Evolutionary conservation across 1,140 invertebrate species (phyloP), one percentile per base, ranked within the genome.

Genomic region (Sogatella furcifera): DNA sequence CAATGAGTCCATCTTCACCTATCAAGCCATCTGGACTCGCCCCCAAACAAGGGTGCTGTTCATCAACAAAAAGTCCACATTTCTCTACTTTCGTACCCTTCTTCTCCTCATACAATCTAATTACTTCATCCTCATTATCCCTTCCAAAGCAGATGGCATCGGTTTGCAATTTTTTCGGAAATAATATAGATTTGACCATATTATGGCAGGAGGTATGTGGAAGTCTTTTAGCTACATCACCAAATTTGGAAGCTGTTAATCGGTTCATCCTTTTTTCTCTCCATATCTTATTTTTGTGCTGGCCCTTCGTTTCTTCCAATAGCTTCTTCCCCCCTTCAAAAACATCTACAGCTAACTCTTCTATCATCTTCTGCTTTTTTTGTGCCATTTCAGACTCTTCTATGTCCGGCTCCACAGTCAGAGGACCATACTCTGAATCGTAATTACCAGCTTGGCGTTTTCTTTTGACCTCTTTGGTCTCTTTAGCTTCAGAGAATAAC

Each of bases 1-100:
- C 53, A 10, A 55, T 9, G 9, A 55, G 14, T n/a, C 53, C 53
- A n/a, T 55, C 24, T 2, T 31, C 24, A 22, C 5, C 15, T 5
- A 55, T 15, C 53, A 55, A n/a, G 5, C 53, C 53, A 31, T 55
- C 53, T 24, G 19, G 15, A 55, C 22, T 38, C 8, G 34, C 34
- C 21, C 15, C 53, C 19, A 22, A 55, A 28, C 13, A 55, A 54
- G 14, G 52, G 52, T 31, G 13, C 15, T 31, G 8, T 55, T 55
- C 53, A 31, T 13, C 5, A 24, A 55, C 53, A 55, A 55, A 55
- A 55, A 55, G 21, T 9, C 53, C 53, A 55, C 53, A 55, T n/a
- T 21, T 21, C 8, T 55, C 11, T 6, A 55, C 53, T 13, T 21
- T 31, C 9, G 9, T 10, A 1, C 1, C 19, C 14, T 13, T 28